A percentile compares a stretch with the other conserved stretches of the same genome.
Conservation (phyloP, 2,797 vertebrate genomes). For the Oryzias sinensis region DNA sequence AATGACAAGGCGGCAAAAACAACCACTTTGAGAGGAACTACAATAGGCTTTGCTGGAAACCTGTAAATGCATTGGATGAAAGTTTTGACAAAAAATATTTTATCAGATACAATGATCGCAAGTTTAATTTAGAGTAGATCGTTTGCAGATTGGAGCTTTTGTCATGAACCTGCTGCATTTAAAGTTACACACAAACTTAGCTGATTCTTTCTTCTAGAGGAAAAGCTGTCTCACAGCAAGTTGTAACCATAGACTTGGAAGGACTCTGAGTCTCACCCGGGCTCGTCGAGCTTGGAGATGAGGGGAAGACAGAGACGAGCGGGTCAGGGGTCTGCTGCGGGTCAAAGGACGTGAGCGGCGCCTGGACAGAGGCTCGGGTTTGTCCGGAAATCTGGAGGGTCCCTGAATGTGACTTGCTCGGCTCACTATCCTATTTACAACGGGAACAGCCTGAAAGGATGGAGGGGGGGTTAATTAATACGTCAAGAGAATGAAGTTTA, state of each 20-base stretch:
- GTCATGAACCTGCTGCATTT: no score
- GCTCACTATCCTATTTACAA: slow-evolving; percentile 4
- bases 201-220: not conserved
- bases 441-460: slow-evolving; percentile 27
- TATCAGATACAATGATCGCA: no score
- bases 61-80: no score
- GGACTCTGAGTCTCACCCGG: slow-evolving; percentile 52
- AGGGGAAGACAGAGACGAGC: slow-evolving; percentile 60
- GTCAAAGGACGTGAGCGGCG: slow-evolving; percentile 58
- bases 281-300: slow-evolving; percentile 51
- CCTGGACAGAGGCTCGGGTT: slow-evolving; percentile 39
- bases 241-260: not conserved
- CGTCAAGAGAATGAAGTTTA: not conserved
- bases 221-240: not conserved
- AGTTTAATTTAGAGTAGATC: no score
- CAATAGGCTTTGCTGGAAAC: not conserved
- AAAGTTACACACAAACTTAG: not conserved
- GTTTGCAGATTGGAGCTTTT: no score
- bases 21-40: slow-evolving; percentile 15
- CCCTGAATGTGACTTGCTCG: slow-evolving; percentile 38
- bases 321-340: slow-evolving; percentile 67
- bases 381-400: slow-evolving; percentile 39
- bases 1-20: not conserved
- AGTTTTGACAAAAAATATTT: no score
- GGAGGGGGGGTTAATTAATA: slow-evolving; percentile 6